Conservation (phyloP, 2,888 invertebrate genomes). For the Adela reaumurella region DNA sequence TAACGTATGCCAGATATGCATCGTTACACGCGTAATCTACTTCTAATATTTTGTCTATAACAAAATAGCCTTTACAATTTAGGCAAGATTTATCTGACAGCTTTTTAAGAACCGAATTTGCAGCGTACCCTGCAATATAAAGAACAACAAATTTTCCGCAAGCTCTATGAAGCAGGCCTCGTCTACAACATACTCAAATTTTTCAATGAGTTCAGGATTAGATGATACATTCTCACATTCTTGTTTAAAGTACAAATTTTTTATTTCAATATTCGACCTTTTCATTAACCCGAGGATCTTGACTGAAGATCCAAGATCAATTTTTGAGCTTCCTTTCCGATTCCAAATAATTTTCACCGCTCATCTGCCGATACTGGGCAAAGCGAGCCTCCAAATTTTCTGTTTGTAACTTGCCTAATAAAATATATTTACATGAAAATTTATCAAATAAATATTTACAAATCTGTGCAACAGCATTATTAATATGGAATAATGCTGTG, state of each 20-base stretch:
- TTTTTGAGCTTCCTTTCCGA: neutral
- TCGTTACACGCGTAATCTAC: neutral
- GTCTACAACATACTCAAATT: neutral
- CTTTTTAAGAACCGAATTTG: neutral
- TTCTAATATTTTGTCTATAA: neutral
- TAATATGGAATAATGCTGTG: no score
- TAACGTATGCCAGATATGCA: neutral
- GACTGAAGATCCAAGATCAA: no score
- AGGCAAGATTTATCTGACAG: neutral
- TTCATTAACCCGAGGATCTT: neutral
- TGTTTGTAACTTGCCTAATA: neutral
- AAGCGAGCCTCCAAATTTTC: neutral
- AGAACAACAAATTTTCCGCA: neutral
- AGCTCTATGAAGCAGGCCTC: neutral
- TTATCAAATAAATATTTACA: neutral
- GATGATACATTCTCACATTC: neutral
- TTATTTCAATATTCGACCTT: neutral
- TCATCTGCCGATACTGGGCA: neutral
- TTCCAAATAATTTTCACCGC: neutral
- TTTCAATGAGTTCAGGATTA: neutral
- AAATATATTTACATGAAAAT: neutral
- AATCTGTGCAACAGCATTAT: no score
- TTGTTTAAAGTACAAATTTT: neutral
- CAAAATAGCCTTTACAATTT: neutral
- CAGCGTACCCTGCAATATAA: neutral